These are phyloP conservation scores for Tortricodes alternella DNA, from an alignment of 2,888 invertebrate genomes.

Conservation along the genomic window DNA sequence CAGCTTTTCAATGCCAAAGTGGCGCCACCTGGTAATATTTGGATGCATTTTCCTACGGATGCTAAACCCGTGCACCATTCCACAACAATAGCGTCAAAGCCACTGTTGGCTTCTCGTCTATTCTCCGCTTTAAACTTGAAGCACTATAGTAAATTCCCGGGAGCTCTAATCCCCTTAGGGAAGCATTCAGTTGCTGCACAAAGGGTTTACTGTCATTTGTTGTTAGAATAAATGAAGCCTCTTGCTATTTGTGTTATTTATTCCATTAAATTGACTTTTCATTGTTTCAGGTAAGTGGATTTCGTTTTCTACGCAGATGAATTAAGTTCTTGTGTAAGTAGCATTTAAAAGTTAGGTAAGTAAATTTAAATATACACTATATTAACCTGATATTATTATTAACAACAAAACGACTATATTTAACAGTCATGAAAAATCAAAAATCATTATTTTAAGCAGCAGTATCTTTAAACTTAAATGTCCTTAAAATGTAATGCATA, in stretches of 20 bases:
- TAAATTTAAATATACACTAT: no score
- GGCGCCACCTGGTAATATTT: background rate
- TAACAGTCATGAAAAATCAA: no score
- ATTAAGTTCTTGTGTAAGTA: background rate
- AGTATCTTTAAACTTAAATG: no score
- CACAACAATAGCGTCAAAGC: constrained; percentile 39
- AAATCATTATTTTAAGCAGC: no score
- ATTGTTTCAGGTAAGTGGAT: constrained; percentile 31
- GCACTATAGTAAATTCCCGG: constrained; percentile 1
- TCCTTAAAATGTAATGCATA: no score
- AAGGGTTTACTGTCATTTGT: constrained; percentile 13
- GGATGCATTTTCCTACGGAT: background rate
- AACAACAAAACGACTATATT: no score
- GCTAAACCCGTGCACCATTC: background rate
- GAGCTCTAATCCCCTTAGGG: constrained; percentile 47
- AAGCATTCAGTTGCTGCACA: constrained; percentile 38
- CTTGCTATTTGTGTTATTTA: background rate
- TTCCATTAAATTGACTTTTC: constrained; percentile 15
- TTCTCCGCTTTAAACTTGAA: constrained; percentile 44
- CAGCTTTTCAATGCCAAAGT: background rate
- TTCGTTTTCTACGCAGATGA: background rate
- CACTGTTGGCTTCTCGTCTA: constrained; percentile 46
- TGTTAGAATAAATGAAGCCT: background rate
- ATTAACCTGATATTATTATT: no score
- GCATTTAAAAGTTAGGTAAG: background rate